A percentile compares a stretch with the other conserved stretches of the same genome.
Evolutionary conservation across 2,888 invertebrate species (phyloP).

Genomic region (Suillia variegata): DNA sequence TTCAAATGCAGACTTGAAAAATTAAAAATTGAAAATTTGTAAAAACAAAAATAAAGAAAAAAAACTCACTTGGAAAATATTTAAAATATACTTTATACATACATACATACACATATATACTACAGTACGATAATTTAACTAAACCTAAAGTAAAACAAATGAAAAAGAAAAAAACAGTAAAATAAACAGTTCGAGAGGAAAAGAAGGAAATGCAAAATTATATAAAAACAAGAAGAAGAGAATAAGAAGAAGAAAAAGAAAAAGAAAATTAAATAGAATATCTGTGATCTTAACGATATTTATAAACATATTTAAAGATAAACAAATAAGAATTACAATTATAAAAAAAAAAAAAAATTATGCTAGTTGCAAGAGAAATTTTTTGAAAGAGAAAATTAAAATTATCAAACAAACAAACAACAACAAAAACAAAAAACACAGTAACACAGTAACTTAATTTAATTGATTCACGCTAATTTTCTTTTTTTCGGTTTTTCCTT

Average conservation of each 20-base stretch:
- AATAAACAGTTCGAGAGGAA: constrained; percentile 7
- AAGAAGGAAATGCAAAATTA: constrained; percentile 21
- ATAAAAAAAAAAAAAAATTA: too few species aligned
- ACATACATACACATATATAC: constrained; percentile 9
- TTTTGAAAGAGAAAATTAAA: constrained; percentile 23
- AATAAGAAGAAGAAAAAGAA: constrained; percentile 10
- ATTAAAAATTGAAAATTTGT: constrained; percentile 9
- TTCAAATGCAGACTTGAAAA: constrained; percentile 10
- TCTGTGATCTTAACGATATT: constrained; percentile 63
- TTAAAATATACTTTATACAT: constrained; percentile 2
- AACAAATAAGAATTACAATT: constrained; percentile 9
- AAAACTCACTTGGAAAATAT: constrained; percentile 24
- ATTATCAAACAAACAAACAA: constrained; percentile 17
- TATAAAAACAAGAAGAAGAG: background rate
- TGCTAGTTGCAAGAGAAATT: constrained; percentile 12
- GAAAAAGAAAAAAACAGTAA: constrained; percentile 1
- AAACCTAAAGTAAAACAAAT: constrained; percentile 1
- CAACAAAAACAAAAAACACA: constrained; percentile 6
- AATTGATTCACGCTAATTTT: background rate
- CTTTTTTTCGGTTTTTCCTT: background rate
- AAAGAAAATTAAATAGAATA: constrained; percentile 50
- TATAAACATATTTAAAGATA: constrained; percentile 34
- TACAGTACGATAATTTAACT: background rate
- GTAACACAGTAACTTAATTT: background rate
- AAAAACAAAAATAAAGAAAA: constrained; percentile 18